Conservation (phyloP, 1,140 invertebrate genomes). For the Drosophila auraria region DNA sequence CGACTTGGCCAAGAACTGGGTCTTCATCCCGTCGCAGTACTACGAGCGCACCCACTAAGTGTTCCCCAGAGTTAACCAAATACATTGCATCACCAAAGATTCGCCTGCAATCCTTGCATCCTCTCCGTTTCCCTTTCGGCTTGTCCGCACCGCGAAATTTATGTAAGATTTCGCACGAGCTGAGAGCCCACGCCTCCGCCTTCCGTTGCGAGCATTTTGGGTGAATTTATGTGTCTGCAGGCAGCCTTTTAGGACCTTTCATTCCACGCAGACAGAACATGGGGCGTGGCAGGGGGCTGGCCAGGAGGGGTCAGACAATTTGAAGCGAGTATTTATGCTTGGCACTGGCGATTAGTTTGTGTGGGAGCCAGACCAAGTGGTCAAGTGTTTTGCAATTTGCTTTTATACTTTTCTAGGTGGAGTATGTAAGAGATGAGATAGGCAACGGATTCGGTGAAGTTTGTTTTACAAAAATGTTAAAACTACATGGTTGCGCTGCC, state of each 20-base stretch:
- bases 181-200: slow-evolving; percentile 17
- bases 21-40: slow-evolving; percentile 71
- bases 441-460: too few relatives aligned
- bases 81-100: slow-evolving; percentile 35
- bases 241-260: slow-evolving; percentile 28
- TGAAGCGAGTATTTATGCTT: slow-evolving; percentile 22
- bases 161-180: slow-evolving; percentile 60
- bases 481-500: too few relatives aligned
- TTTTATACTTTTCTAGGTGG: background rate
- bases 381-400: background rate
- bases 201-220: slow-evolving; percentile 10
- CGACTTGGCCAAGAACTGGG: slow-evolving; percentile 77
- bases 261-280: slow-evolving; percentile 10
- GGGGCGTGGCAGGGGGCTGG: slow-evolving; percentile 20
- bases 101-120: slow-evolving; percentile 16
- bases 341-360: slow-evolving; percentile 11
- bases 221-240: slow-evolving; percentile 52
- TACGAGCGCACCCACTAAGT: slow-evolving; percentile 54
- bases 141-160: slow-evolving; percentile 55
- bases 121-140: slow-evolving; percentile 8
- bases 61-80: slow-evolving; percentile 25
- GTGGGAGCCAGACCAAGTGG: slow-evolving; percentile 13
- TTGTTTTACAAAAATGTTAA: background rate
- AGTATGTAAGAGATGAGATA: background rate
- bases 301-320: slow-evolving; percentile 8